A percentile compares a stretch with the other conserved stretches of the same genome.
phyloP scores from a whole-genome alignment of 2,113 vertebrate genomes.

The Tinamus guttatus region DNA sequence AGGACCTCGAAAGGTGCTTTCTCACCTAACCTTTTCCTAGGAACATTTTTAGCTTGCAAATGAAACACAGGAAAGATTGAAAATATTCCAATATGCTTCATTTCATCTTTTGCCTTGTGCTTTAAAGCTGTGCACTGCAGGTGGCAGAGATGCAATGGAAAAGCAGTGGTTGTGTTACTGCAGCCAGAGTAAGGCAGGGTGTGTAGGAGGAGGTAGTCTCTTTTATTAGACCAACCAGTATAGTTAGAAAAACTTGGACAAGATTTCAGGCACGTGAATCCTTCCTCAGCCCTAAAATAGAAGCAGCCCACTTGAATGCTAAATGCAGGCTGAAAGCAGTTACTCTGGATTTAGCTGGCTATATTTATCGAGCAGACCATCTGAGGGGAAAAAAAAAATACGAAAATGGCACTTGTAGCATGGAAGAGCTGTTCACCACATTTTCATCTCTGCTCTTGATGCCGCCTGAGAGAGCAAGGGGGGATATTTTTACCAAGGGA shows the following conservation, averaged over 20 bases:
- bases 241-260: slow-evolving; percentile 24
- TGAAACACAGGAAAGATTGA: not conserved
- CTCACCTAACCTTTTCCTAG: not conserved
- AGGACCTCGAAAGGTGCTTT: rapidly evolving
- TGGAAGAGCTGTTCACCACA: slow-evolving; percentile 11
- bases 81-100: not conserved
- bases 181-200: not conserved
- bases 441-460: slow-evolving; percentile 5
- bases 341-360: slow-evolving; percentile 51
- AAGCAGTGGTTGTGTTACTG: not conserved
- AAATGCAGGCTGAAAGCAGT: slow-evolving; percentile 48
- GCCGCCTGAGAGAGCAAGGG: not conserved
- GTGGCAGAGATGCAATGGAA: slow-evolving; percentile 49
- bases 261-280: not conserved
- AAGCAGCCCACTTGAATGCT: slow-evolving; percentile 40
- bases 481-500: slow-evolving; percentile 41
- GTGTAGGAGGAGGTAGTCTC: slow-evolving; percentile 36
- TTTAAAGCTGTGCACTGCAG: slow-evolving; percentile 32
- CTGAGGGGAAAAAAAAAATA: not conserved
- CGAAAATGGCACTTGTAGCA: slow-evolving; percentile 5
- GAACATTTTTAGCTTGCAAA: not conserved
- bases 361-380: slow-evolving; percentile 54
- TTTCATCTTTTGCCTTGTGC: not conserved
- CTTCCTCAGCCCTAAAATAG: slow-evolving; percentile 38
- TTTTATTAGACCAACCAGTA: slow-evolving; percentile 55